phyloP scores from a whole-genome alignment of 2,888 invertebrate species.

The Ellobium chinense region DNA sequence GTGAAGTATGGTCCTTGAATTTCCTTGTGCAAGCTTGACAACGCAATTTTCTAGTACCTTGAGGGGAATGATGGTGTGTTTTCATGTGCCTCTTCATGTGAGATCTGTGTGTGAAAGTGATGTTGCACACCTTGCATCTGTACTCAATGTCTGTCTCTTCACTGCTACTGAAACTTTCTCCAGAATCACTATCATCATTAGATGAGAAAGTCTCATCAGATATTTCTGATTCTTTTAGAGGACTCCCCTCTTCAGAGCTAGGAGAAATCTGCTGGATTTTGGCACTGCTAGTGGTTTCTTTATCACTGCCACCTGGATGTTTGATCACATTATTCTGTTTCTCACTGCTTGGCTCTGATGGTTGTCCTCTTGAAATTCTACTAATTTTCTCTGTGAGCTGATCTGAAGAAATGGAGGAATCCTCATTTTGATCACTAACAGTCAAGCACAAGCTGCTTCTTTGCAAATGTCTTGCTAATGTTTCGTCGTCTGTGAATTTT shows the following conservation, averaged over 20 bases:
- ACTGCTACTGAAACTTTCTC: constrained; percentile 9
- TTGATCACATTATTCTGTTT: not conserved
- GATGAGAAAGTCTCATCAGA: not conserved
- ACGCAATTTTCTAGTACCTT: not conserved
- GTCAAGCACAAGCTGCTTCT: not conserved
- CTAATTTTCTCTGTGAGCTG: no score
- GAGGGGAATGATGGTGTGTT: not conserved
- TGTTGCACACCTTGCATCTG: constrained; percentile 22
- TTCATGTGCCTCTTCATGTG: not conserved
- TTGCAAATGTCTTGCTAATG: no score
- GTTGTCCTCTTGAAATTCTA: not conserved
- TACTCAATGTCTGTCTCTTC: constrained; percentile 15
- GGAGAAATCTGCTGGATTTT: no score
- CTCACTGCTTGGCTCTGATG: not conserved
- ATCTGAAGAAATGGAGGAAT: no score
- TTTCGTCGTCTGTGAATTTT: no score
- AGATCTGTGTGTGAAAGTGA: not conserved
- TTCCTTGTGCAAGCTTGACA: constrained; percentile 36
- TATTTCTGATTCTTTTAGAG: not conserved
- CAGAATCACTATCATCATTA: not conserved
- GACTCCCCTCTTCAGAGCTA: no score
- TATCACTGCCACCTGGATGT: no score
- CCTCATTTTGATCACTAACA: not conserved
- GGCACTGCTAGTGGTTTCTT: no score
- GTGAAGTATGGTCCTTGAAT: not conserved